Base-by-base conservation (phyloP, 2,888 invertebrate genomes). In the Andrena haemorrhoa region DNA sequence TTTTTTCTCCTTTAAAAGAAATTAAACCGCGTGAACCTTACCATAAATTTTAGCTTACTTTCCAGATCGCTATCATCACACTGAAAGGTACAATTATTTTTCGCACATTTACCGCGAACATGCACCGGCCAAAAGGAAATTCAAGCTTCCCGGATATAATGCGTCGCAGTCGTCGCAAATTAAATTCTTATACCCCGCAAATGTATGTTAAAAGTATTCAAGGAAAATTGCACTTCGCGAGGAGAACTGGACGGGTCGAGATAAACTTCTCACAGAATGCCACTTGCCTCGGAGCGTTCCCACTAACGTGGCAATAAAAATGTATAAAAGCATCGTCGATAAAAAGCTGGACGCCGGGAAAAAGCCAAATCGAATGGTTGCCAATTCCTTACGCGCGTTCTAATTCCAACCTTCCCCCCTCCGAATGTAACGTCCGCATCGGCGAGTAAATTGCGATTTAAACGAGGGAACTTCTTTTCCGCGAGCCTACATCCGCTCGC, bases 321-420 rank as follows among this genome's bases (percentile, higher is more conserved):
- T 65, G 29, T 33, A 58, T 35, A 41, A 66, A 66, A 58, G 16
- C 26, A 20, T 29, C 23, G 7, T 12, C 10, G 60, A 12, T 10
- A 51, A 10, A 8, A 33, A 33, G 20, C 16, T 16, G 33, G 20
- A 75, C 35, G 1, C 4, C 5, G 20, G 23, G 33, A 31, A 41
- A 61, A 20, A 12, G 8, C 23, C 26, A 23, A 66, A 53, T 31
- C 53, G 58, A 56, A 58, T 61, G 61, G 47, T 79, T 71, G 66
- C 71, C 61, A 76, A 76, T 76, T 76, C 60, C 53, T 65, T 29
- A 20, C 47, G 4, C 41, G 58, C 64, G 70, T 76, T 70, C 20
- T 56, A 66, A 73, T 77, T 51, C 35, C 49, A 33, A 58, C 29
- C 58, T 73, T 5, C 10, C 20, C 12, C 41, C 16, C 1, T 5